Evolutionary conservation across 2,113 vertebrate genomes (phyloP).

Genomic region (Triplophysa tibetana): DNA sequence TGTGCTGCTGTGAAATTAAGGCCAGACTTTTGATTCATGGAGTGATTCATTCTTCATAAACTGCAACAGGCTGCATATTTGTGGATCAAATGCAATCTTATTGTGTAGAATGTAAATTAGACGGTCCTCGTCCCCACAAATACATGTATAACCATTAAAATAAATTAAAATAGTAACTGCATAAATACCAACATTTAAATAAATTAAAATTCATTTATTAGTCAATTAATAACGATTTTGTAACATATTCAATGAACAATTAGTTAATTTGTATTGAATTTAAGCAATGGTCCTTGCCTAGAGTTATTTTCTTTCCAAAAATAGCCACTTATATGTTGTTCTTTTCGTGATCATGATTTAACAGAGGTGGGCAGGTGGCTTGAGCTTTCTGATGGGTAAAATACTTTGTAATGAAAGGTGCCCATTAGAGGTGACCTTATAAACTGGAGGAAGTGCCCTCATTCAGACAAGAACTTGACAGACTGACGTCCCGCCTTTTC

Average conservation of each 20-base stretch:
- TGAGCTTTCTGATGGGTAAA: slow-evolving; percentile 24
- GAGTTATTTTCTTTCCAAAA: too few relatives aligned
- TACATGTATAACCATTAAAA: too few relatives aligned
- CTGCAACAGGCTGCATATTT: not conserved
- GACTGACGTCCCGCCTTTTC: slow-evolving; percentile 28
- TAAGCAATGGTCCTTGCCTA: too few relatives aligned
- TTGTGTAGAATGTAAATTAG: not conserved
- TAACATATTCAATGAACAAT: too few relatives aligned
- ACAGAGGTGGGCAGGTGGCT: slow-evolving; percentile 19
- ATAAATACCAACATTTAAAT: too few relatives aligned
- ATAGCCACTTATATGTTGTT: not conserved
- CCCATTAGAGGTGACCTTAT: slow-evolving; percentile 38
- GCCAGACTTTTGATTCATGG: not conserved
- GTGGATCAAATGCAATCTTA: not conserved
- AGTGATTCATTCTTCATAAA: slow-evolving; percentile 3
- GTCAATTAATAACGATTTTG: too few relatives aligned
- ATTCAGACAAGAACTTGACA: slow-evolving; percentile 7
- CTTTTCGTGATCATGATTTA: not conserved
- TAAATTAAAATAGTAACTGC: too few relatives aligned
- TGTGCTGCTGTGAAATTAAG: slow-evolving; percentile 43
- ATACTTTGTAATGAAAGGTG: slow-evolving; percentile 26
- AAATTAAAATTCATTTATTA: too few relatives aligned
- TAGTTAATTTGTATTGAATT: too few relatives aligned
- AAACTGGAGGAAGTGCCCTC: slow-evolving; percentile 16
- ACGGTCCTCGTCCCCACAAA: too few relatives aligned